Evolutionary conservation across 2,888 invertebrate species (phyloP).

Genomic region (Heteropelma amictum): DNA sequence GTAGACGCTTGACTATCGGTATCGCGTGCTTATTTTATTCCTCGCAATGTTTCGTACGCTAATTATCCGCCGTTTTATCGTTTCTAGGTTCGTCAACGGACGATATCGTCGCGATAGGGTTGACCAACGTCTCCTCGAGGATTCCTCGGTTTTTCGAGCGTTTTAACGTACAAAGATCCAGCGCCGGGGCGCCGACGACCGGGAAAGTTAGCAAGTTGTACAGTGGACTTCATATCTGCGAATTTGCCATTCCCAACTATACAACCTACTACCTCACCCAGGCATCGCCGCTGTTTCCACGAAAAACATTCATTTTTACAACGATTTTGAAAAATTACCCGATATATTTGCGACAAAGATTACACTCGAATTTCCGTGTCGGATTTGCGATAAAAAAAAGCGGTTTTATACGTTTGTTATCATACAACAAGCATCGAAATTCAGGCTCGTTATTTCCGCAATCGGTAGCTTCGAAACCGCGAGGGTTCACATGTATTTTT

Average conservation of each 20-base stretch:
- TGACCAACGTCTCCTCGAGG: neutral
- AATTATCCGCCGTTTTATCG: no score
- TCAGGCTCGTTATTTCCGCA: no score
- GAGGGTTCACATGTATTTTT: no score
- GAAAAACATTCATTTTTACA: neutral
- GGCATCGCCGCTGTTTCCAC: slow-evolving; percentile 78
- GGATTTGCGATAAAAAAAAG: no score
- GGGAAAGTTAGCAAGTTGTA: slow-evolving; percentile 99
- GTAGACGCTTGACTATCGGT: neutral
- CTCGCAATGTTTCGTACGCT: neutral
- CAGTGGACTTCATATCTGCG: slow-evolving; percentile 92
- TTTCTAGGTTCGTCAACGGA: neutral
- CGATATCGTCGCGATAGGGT: no score
- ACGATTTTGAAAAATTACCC: no score
- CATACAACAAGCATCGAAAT: neutral
- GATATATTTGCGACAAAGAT: no score
- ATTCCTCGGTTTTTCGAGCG: neutral
- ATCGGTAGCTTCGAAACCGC: no score
- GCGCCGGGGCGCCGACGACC: slow-evolving; percentile 79
- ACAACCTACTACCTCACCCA: slow-evolving; percentile 99
- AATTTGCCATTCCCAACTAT: slow-evolving; percentile 92
- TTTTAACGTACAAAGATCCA: slow-evolving; percentile 42
- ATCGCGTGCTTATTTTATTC: neutral
- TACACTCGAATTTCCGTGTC: no score
- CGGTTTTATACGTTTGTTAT: no score